These are phyloP conservation scores for Lithophane socia DNA, from an alignment of 2,888 invertebrate genomes.

Conservation along the genomic window DNA sequence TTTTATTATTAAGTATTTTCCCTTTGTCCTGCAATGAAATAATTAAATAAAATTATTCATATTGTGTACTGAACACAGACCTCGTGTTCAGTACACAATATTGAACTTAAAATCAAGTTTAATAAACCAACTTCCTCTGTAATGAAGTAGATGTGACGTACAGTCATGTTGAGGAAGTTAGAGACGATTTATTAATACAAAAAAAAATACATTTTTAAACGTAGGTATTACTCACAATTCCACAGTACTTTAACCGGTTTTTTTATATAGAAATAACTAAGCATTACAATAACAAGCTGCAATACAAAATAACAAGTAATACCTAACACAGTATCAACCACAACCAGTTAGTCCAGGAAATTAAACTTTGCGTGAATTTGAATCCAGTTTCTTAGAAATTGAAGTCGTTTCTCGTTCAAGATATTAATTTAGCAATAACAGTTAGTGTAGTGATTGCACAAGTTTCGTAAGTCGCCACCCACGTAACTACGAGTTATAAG, in stretches of 20 bases:
- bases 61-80: too few species aligned
- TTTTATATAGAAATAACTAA: not conserved
- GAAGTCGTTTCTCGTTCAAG: slow-evolving; percentile 32
- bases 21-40: too few species aligned
- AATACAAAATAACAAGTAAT: slow-evolving; percentile 11
- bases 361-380: slow-evolving; percentile 45
- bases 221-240: not conserved
- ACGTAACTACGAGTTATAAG: slow-evolving; percentile 39
- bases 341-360: slow-evolving; percentile 52
- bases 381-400: slow-evolving; percentile 46
- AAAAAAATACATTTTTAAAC: not conserved
- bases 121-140: not conserved
- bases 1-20: too few species aligned
- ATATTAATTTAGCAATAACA: slow-evolving; percentile 63
- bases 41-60: too few species aligned
- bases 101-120: too few species aligned
- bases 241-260: not conserved
- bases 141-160: not conserved
- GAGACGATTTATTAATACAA: not conserved
- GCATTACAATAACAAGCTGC: not conserved
- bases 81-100: not conserved
- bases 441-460: slow-evolving; percentile 46
- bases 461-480: slow-evolving; percentile 52
- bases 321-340: not conserved
- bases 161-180: not conserved